These are phyloP conservation scores for Zosterops lateralis DNA, from an alignment of 2,113 vertebrate species.

Conservation along the genomic window DNA sequence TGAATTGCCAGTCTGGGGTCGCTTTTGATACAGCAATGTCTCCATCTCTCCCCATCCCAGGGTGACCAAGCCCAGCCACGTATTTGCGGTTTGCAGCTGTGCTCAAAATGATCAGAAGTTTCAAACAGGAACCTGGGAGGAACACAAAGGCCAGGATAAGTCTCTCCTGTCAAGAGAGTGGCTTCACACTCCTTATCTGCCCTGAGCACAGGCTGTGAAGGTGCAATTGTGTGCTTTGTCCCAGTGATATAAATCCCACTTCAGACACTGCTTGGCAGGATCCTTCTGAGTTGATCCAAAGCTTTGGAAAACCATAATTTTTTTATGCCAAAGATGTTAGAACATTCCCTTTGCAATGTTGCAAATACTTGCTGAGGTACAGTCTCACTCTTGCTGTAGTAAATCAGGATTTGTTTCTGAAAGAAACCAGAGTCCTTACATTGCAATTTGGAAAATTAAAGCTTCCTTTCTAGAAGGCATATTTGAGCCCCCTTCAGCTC, in stretches of 20 bases:
- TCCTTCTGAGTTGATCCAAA: background rate
- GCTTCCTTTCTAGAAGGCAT: background rate
- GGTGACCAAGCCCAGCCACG: background rate
- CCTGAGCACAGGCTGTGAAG: background rate
- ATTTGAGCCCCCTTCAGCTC: background rate
- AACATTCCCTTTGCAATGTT: background rate
- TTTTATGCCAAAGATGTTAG: background rate
- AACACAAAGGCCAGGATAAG: background rate
- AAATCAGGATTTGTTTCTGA: background rate
- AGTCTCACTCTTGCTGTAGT: background rate
- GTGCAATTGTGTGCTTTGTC: background rate
- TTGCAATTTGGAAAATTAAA: background rate
- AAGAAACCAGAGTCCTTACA: background rate
- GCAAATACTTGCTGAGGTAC: background rate
- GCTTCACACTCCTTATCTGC: background rate
- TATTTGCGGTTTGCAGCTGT: background rate
- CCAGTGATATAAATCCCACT: background rate
- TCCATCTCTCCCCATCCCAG: background rate
- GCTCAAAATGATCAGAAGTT: background rate
- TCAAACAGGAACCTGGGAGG: background rate
- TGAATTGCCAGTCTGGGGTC: background rate
- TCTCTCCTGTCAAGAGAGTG: background rate
- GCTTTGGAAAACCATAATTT: background rate
- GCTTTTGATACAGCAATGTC: background rate
- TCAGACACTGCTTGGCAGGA: background rate